Conservation (phyloP, 2,113 vertebrate genomes). For the Vicugna pacos region DNA sequence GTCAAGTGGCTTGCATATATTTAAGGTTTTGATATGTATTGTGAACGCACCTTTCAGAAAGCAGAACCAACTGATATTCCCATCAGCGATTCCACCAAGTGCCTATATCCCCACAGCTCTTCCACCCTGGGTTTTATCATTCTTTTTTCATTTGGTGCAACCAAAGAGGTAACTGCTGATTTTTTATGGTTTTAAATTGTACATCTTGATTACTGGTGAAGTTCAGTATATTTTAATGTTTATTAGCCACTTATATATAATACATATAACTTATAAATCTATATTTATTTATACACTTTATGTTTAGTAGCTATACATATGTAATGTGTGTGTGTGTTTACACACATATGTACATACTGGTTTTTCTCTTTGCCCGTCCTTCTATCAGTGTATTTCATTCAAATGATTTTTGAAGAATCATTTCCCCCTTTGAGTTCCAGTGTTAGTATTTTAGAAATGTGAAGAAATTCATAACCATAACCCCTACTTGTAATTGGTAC, state of each 20-base stretch:
- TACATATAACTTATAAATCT: not conserved
- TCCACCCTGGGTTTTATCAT: not conserved
- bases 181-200: not conserved
- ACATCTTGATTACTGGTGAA: conserved; percentile 28
- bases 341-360: not conserved
- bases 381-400: conserved; percentile 20
- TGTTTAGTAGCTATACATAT: conserved; percentile 7
- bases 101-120: not conserved
- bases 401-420: conserved; percentile 15
- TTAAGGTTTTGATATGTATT: not conserved
- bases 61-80: not conserved
- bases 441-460: conserved; percentile 32
- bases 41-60: not conserved
- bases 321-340: not conserved
- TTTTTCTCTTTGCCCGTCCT: conserved; percentile 35
- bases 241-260: not conserved
- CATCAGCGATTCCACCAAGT: not conserved
- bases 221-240: conserved; percentile 6
- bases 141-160: not conserved
- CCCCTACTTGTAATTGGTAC: conserved; percentile 21
- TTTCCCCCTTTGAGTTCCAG: not conserved
- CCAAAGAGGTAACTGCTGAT: not conserved
- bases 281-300: not conserved
- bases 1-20: not conserved
- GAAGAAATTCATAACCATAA: conserved; percentile 29